Percentiles rank a stretch among this genome's conserved stretches.
Conservation (phyloP, 2,113 vertebrate genomes). For the Electrona antarctica region DNA sequence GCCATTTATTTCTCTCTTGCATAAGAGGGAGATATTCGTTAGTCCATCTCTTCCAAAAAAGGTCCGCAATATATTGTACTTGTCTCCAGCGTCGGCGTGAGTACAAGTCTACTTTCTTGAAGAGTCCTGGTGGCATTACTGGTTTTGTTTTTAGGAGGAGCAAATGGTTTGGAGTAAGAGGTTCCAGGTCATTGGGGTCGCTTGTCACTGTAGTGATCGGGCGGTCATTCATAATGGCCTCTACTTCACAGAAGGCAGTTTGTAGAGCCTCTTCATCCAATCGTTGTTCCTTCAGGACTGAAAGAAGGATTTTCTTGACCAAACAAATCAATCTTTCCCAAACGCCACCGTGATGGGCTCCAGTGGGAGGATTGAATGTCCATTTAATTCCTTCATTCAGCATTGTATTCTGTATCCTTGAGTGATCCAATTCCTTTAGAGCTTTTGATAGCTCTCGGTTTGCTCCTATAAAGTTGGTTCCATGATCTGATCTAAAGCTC, state of each 20-base stretch:
- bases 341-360: constrained; percentile 1
- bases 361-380: constrained; percentile 18
- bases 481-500: constrained; percentile 9
- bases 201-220: too few species aligned
- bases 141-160: constrained; percentile 9
- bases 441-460: neutral
- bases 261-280: constrained; percentile 10
- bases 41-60: constrained; percentile 15
- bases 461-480: constrained; percentile 9
- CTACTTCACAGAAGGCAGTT: neutral
- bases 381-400: neutral
- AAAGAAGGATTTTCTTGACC: constrained; percentile 6
- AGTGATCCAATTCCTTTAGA: neutral
- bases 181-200: constrained; percentile 6
- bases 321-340: constrained; percentile 11
- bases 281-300: constrained; percentile 8
- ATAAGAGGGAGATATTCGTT: constrained; percentile 14
- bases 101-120: constrained; percentile 6
- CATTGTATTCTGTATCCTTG: constrained; percentile 1
- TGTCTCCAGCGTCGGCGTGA: neutral
- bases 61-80: neutral
- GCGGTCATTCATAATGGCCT: neutral
- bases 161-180: constrained; percentile 11
- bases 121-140: neutral
- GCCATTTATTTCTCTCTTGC: constrained; percentile 8